Percentiles rank a stretch among this genome's conserved stretches.
These are phyloP conservation scores for Hirundo rustica DNA, from an alignment of 2,797 vertebrate species.

Conservation along the genomic window DNA sequence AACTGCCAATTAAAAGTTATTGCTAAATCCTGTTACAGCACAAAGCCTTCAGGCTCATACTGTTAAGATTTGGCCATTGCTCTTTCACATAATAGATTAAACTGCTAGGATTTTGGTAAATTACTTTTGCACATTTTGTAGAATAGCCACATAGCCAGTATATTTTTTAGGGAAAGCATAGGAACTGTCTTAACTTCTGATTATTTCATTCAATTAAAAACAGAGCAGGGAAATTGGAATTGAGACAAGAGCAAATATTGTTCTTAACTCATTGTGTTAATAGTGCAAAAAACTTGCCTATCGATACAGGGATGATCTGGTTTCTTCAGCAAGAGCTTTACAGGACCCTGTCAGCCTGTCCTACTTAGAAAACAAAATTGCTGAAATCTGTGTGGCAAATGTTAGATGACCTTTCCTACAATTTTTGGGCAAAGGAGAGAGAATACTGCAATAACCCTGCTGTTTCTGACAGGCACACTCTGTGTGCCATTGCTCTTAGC, in stretches of 20 bases:
- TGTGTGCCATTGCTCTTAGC: background rate
- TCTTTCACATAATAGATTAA: slow-evolving; percentile 29
- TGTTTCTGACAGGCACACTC: background rate
- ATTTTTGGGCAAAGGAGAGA: background rate
- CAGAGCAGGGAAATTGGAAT: background rate
- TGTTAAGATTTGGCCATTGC: slow-evolving; percentile 14
- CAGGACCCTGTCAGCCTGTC: background rate
- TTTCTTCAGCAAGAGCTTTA: background rate
- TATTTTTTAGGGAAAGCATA: background rate
- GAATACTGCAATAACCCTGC: background rate
- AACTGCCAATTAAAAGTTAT: slow-evolving; percentile 71
- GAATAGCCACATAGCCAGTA: background rate
- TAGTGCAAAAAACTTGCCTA: background rate
- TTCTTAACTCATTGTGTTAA: background rate
- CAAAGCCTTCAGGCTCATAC: slow-evolving; percentile 60
- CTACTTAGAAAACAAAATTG: background rate
- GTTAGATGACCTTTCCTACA: background rate
- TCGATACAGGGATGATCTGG: background rate
- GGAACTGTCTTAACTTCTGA: background rate
- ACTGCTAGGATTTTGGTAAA: background rate
- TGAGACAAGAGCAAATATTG: background rate
- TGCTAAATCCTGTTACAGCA: slow-evolving; percentile 66
- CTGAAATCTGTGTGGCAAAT: background rate
- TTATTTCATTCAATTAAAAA: background rate
- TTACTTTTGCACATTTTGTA: background rate